Evolutionary conservation across 1,140 invertebrate genomes (phyloP), one percentile per base, ranked within the genome.

Genomic region (Drosophila rufa): DNA sequence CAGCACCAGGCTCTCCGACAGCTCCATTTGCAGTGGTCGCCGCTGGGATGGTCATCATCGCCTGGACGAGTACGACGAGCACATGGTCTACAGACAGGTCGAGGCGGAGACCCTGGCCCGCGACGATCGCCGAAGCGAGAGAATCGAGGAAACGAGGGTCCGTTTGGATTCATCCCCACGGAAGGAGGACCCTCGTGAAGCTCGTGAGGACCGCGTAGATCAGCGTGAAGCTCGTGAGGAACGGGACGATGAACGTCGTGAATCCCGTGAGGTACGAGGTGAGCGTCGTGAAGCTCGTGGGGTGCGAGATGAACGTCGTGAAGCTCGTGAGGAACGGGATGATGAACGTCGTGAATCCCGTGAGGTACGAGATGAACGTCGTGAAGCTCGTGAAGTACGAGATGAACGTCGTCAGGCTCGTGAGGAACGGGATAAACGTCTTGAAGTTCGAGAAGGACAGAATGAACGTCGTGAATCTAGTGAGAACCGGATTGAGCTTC

Each of bases 71-170:
- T 87, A 90, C 46, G 80, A 90, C 45, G 84, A 89, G 59, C 84
- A 79, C 43, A 58, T 89, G 50, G 85, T 90, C 8, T 90, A 89
- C 46, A 84, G 84, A 90, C 84, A 89, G 48, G n/a, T 2, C 14
- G 4, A 27, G n/a, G 40, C 17, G n/a, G 38, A 45, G 33, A 55
- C 25, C 15, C n/a, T 51, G 17, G 62, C 62, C 19, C 75, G 67
- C 6, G 66, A 73, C 22, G 51, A 55, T 27, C 76, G 48, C 15
- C 46, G 36, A 1, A 33, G 33, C 43, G 69, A 73, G 36, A 42
- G 25, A 33, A 46, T 15, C 65, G 65, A 40, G 43, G 65, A 30
- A 43, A 62, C 51, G 3, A 57, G 48, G 3, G 40, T 67, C 19
- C 25, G 70, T 8, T 19, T 61, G 33, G 19, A n/a, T 8, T 27